A percentile compares a stretch with the other conserved stretches of the same genome.
Conservation (phyloP, 2,113 vertebrate genomes). For the Collichthys lucidus region DNA sequence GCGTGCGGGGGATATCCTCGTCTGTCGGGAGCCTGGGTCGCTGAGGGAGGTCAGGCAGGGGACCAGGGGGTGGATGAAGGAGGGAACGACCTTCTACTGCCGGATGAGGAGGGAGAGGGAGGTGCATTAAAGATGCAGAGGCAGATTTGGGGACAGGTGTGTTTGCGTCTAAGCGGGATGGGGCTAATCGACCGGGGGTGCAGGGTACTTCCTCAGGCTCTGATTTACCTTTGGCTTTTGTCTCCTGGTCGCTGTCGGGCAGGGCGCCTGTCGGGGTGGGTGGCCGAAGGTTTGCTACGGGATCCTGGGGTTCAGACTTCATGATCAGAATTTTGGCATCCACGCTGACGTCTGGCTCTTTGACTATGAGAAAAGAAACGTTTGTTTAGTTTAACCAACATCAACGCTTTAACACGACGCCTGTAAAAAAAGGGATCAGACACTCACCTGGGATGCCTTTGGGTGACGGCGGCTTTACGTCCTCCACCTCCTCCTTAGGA, state of each 20-base stretch:
- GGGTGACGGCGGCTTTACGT: conserved; percentile 69
- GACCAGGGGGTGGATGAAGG: conserved; percentile 67
- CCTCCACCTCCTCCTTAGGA: conserved; percentile 57
- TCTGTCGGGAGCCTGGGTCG: conserved; percentile 86
- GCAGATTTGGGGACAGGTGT: conserved; percentile 67
- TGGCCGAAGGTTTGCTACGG: conserved; percentile 71
- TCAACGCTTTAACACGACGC: background rate
- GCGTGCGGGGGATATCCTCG: conserved; percentile 93
- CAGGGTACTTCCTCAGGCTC: conserved; percentile 83
- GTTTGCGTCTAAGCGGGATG: conserved; percentile 77
- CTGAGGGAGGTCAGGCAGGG: conserved; percentile 68
- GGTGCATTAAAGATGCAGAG: conserved; percentile 74
- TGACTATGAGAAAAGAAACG: conserved; percentile 67
- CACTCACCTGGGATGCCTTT: conserved; percentile 73
- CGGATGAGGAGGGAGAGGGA: conserved; percentile 82
- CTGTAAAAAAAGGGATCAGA: background rate
- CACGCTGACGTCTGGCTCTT: conserved; percentile 67
- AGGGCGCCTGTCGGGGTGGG: conserved; percentile 82
- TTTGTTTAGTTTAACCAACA: background rate
- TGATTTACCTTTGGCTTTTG: conserved; percentile 75
- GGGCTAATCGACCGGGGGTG: conserved; percentile 80
- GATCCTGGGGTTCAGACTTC: conserved; percentile 80
- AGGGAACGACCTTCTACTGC: conserved; percentile 78
- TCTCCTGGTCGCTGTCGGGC: conserved; percentile 81
- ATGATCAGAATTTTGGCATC: conserved; percentile 70